Conservation (phyloP, 2,888 invertebrate genomes). For the Pollenia amentaria region DNA sequence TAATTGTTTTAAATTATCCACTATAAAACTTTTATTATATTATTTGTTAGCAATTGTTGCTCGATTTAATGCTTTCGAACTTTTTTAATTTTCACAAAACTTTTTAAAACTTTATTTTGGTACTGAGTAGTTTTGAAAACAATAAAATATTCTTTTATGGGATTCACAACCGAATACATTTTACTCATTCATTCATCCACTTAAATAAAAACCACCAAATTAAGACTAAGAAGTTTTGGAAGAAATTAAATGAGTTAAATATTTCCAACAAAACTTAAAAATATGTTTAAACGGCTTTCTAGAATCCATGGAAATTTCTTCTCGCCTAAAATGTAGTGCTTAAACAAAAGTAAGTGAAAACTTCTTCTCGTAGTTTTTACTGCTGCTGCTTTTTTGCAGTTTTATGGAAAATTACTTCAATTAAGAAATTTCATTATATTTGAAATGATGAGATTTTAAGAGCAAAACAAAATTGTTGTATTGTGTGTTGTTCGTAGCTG, state of each 20-base stretch:
- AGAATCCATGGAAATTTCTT: slow-evolving; percentile 9
- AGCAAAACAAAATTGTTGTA: slow-evolving; percentile 56
- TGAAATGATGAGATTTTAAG: slow-evolving; percentile 68
- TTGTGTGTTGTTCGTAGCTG: no score
- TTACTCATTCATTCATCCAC: slow-evolving; percentile 63
- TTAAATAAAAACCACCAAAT: slow-evolving; percentile 60
- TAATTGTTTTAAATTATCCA: neutral
- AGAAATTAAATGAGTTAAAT: slow-evolving; percentile 33
- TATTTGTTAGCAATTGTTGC: slow-evolving; percentile 16
- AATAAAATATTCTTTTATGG: slow-evolving; percentile 54
- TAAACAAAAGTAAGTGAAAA: slow-evolving; percentile 41
- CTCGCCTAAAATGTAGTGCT: neutral
- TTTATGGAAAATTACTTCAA: slow-evolving; percentile 67
- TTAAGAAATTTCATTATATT: slow-evolving; percentile 67
- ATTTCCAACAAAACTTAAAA: slow-evolving; percentile 33
- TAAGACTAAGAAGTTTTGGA: slow-evolving; percentile 53
- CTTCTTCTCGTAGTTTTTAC: slow-evolving; percentile 1
- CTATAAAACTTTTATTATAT: neutral
- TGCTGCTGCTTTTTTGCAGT: slow-evolving; percentile 18
- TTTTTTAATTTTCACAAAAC: slow-evolving; percentile 2
- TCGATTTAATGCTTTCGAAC: slow-evolving; percentile 19
- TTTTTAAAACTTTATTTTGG: slow-evolving; percentile 33
- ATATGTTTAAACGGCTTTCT: neutral
- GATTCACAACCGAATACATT: slow-evolving; percentile 60
- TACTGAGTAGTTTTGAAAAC: neutral